phyloP scores from a whole-genome alignment of 2,113 vertebrate genomes.

The Hylia prasina region DNA sequence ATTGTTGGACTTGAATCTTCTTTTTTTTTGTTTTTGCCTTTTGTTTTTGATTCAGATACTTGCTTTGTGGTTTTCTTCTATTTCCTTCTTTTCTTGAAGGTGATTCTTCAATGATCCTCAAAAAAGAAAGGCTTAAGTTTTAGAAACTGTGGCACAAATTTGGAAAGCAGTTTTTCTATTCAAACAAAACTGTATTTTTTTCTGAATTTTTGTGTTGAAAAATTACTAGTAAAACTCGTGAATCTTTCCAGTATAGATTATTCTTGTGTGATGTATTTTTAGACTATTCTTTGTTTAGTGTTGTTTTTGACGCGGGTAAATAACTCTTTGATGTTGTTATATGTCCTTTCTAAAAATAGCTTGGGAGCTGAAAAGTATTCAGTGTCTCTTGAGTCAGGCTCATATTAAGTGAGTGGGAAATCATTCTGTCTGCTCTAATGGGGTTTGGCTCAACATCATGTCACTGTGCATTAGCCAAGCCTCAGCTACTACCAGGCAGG shows the following conservation, averaged over 20 bases:
- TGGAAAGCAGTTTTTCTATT: background rate
- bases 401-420: conserved; percentile 26
- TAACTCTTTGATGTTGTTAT: background rate
- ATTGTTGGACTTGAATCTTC: background rate
- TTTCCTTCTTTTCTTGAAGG: background rate
- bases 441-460: background rate
- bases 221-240: background rate
- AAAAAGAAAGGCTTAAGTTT: background rate
- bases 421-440: background rate
- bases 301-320: background rate
- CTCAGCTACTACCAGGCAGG: background rate
- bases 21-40: background rate
- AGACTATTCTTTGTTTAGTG: background rate
- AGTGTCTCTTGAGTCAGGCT: background rate
- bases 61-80: background rate
- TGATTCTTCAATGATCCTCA: background rate
- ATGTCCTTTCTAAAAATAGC: conserved; percentile 30
- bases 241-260: background rate
- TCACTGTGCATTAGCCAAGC: conserved; percentile 19
- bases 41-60: background rate
- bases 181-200: background rate
- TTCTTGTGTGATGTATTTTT: background rate
- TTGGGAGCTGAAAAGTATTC: background rate
- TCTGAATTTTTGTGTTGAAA: background rate
- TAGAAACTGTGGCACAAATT: background rate